phyloP scores from a whole-genome alignment of 2,797 vertebrate genomes.

The Acanthurus lineatus region DNA sequence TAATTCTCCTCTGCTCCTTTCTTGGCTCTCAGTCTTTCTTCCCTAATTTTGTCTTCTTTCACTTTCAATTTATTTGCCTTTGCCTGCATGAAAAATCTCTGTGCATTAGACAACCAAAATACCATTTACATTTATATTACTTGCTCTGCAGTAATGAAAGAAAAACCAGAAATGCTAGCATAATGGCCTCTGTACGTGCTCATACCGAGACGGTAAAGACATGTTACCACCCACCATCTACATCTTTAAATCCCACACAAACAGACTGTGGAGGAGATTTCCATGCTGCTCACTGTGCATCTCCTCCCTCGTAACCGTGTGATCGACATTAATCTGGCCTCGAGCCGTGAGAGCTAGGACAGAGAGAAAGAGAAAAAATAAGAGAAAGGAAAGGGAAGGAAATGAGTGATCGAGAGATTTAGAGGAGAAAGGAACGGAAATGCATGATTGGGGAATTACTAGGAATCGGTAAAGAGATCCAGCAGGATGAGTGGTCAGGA shows the following conservation, averaged over 20 bases:
- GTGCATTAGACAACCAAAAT: constrained; percentile 6
- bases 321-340: constrained; percentile 51
- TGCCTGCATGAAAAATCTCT: constrained; percentile 17
- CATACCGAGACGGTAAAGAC: background rate
- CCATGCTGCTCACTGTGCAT: background rate
- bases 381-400: constrained; percentile 38
- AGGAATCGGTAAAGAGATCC: constrained; percentile 6
- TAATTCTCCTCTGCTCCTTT: background rate
- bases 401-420: constrained; percentile 27
- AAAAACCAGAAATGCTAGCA: background rate
- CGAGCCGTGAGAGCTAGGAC: constrained; percentile 12
- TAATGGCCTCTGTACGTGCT: background rate
- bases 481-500: constrained; percentile 7
- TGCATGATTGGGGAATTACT: constrained; percentile 29
- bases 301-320: constrained; percentile 20
- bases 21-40: too few species aligned
- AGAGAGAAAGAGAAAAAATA: constrained; percentile 25
- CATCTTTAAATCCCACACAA: constrained; percentile 21
- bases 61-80: constrained; percentile 33
- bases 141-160: constrained; percentile 12
- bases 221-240: background rate
- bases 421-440: constrained; percentile 1
- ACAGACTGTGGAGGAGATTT: background rate
- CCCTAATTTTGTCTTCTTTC: background rate
- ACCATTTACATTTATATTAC: constrained; percentile 27